Base-by-base conservation (phyloP, 2,888 invertebrate genomes). In the Argynnis bischoffii region DNA sequence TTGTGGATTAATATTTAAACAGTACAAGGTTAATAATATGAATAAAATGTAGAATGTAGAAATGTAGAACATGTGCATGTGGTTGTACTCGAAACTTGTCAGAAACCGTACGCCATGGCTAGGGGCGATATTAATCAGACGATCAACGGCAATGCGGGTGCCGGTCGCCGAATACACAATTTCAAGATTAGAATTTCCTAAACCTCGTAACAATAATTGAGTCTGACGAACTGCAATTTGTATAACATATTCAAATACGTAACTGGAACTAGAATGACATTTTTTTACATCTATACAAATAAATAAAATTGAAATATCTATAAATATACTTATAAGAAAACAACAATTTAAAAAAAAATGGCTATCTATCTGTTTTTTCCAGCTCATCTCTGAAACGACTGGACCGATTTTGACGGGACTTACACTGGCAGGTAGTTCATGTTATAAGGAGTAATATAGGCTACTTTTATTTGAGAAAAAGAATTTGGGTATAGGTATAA, bases 91-190 rank as follows among this genome's bases (percentile, higher is more conserved):
- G 80, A 85, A 86, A 87, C 84, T 88, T 86, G 83, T 86, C 81
- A 80, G 86, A 86, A 84, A 78, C 83, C 84, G 74, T 84, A 83
- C 77, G 75, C 78, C 70, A 69, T 72, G 69, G 75, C 78, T 78
- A 78, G 78, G 75, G 75, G 76, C 82, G 85, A 89, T 88, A 90
- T 89, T 89, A 90, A 90, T 90, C 90, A 87, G 81, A 82, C 81
- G 84, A 85, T 85, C 86, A n/a, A n/a, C n/a, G 89, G 87, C 86
- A 82, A 82, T 85, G 82, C 86, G 81, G 81, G 80, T 77, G 66
- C 26, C 67, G 64, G 59, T 51, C 59, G 72, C 35, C 66, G 77
- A 80, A 85, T 82, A 86, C 82, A 82, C 77, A 85, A 88, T 85
- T 87, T 83, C 80, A 79, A 86, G 86, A 87, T 88, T 86, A 84